phyloP scores from a whole-genome alignment of 2,888 invertebrate species.

The Schizotus pectinicornis region DNA sequence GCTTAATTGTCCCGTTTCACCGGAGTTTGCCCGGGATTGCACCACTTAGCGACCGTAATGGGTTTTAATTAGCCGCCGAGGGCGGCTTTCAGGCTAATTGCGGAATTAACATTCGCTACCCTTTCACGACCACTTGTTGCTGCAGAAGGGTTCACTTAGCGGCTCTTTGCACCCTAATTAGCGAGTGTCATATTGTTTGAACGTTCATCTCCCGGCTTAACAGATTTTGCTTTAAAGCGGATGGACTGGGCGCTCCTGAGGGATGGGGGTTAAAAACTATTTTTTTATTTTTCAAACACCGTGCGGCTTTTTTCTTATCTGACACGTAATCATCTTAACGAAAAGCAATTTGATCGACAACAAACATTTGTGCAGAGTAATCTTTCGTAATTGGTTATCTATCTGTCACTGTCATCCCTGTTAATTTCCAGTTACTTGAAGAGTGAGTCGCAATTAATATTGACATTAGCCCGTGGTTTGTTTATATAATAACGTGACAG shows the following conservation, averaged over 20 bases:
- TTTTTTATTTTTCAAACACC: background rate
- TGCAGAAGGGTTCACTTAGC: constrained; percentile 45
- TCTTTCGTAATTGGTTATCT: constrained; percentile 47
- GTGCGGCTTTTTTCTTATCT: constrained; percentile 1
- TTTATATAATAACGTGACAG: constrained; percentile 34
- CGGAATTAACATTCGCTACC: constrained; percentile 49
- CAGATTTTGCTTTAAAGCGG: constrained; percentile 31
- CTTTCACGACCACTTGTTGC: constrained; percentile 51
- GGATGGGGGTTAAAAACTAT: background rate
- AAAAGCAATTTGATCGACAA: constrained; percentile 38
- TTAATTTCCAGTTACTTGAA: constrained; percentile 29
- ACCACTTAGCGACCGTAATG: constrained; percentile 43
- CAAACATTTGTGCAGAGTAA: constrained; percentile 46
- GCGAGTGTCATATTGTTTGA: constrained; percentile 43
- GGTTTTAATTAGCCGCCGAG: constrained; percentile 49
- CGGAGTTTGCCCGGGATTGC: constrained; percentile 32
- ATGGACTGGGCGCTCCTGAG: background rate
- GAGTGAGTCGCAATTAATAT: constrained; percentile 34
- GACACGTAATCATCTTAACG: constrained; percentile 27
- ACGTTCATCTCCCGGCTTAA: constrained; percentile 23
- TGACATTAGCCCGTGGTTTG: constrained; percentile 29
- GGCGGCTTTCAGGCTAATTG: constrained; percentile 47
- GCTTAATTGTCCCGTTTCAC: constrained; percentile 4
- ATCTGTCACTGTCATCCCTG: constrained; percentile 40
- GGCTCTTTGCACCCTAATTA: constrained; percentile 44